These are phyloP conservation scores for Dynastes tityus DNA, from an alignment of 2,888 invertebrate genomes.

Conservation along the genomic window DNA sequence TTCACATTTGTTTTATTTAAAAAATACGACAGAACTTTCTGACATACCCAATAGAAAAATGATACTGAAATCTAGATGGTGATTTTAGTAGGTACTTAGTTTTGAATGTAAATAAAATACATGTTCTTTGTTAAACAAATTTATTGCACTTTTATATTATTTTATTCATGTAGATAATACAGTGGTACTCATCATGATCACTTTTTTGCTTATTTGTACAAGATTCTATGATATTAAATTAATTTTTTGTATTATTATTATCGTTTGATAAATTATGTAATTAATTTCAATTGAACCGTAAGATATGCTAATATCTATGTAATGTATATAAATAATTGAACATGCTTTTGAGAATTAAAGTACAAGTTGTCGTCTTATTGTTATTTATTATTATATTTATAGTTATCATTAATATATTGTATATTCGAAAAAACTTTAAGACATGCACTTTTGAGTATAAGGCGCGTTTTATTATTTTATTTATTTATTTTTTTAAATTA, in stretches of 20 bases:
- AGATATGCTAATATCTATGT: slow-evolving; percentile 15
- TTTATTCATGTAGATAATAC: slow-evolving; percentile 14
- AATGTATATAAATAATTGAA: slow-evolving; percentile 25
- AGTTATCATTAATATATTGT: background rate
- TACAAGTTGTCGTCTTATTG: slow-evolving; percentile 16
- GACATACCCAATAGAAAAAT: too few relatives aligned
- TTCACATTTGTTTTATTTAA: too few relatives aligned
- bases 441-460: slow-evolving; percentile 39
- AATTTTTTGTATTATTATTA: background rate
- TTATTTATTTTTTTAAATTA: background rate
- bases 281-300: slow-evolving; percentile 24
- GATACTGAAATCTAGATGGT: too few relatives aligned
- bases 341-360: slow-evolving; percentile 23
- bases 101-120: slow-evolving; percentile 1
- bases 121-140: slow-evolving; percentile 29
- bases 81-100: too few relatives aligned
- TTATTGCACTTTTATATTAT: slow-evolving; percentile 41
- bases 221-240: slow-evolving; percentile 15
- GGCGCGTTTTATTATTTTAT: slow-evolving; percentile 26
- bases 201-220: slow-evolving; percentile 20
- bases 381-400: background rate
- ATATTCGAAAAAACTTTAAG: slow-evolving; percentile 16
- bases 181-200: background rate
- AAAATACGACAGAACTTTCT: too few relatives aligned
- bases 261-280: background rate